phyloP scores from a whole-genome alignment of 2,888 invertebrate species.

The Oligia fasciuncula region DNA sequence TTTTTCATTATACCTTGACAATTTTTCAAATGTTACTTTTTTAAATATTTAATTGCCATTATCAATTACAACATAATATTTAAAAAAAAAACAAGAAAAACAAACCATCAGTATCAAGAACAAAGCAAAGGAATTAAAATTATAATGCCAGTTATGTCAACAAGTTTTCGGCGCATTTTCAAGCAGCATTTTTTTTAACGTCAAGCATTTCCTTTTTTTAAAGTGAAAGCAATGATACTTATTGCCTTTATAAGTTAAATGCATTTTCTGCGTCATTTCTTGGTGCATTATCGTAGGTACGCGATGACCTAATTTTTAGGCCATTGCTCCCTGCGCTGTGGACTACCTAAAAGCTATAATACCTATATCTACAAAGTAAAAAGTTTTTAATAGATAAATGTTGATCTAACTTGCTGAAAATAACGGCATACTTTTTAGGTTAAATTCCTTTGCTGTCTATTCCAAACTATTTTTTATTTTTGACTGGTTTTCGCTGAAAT shows the following conservation, averaged over 20 bases:
- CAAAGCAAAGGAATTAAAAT: not conserved
- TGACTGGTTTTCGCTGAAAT: constrained; percentile 2
- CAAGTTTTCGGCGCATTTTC: constrained; percentile 2
- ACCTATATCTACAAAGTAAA: not conserved
- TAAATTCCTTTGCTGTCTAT: not conserved
- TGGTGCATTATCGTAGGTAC: constrained; percentile 29
- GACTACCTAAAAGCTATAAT: not conserved
- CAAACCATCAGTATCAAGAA: not conserved
- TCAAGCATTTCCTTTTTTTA: not conserved
- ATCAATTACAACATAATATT: not conserved
- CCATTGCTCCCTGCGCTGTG: constrained; percentile 44
- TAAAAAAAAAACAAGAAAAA: not conserved
- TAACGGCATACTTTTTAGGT: not conserved
- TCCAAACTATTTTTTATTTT: no score
- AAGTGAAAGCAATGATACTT: not conserved
- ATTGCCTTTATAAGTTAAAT: not conserved
- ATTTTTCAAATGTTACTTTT: not conserved
- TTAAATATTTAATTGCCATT: not conserved
- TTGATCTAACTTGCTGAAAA: not conserved
- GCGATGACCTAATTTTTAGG: constrained; percentile 46
- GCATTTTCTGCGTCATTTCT: constrained; percentile 12
- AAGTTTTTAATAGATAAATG: not conserved
- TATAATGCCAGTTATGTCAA: not conserved
- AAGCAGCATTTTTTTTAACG: not conserved
- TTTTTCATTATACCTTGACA: not conserved